Evolutionary conservation across 2,797 vertebrate species (phyloP), one percentile per base, ranked within the genome.

Genomic region (Pterois miles): DNA sequence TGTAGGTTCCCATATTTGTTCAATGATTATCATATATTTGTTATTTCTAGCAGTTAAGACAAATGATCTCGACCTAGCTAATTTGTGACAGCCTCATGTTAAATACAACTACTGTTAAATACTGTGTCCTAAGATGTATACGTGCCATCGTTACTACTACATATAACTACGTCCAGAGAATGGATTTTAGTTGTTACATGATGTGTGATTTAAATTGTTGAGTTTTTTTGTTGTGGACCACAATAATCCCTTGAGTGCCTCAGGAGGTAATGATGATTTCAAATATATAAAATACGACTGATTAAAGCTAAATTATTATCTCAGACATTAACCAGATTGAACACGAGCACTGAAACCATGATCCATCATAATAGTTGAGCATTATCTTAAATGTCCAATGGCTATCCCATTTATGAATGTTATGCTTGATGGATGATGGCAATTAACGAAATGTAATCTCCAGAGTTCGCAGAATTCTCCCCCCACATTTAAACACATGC

Each of bases 361-460:
- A 89, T 94, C 91, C 90, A 92, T 93, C 90, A 92, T 88, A 84
- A 84, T 85, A 86, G 86, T 87, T 89, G 80, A 87, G 90, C 88
- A 90, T 91, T 92, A 89, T 92, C 88, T 90, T 90, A 92, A 90
- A 93, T 90, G 88, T 92, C 85, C 91, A 90, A 93, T 92, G 89
- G 90, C 89, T 91, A 89, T 93, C 91, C 88, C 90, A 92, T 94
- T 91, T 93, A 92, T 92, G 88, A 89, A 91, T 81, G 90, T 90
- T 93, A 90, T 90, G 80, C 87, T 92, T 94, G 92, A 94, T 93
- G 91, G 93, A 95, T 95, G 93, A 93, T 78, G 89, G 92, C 90
- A 93, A 94, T 93, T 94, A 93, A 92, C 90, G 86, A 93, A 94
- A 92, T 93, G 64, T 90, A 92, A 95, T 94, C 93, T 93, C 91